Evolutionary conservation across 2,888 invertebrate species (phyloP).

Genomic region (Esperia sulphurella): DNA sequence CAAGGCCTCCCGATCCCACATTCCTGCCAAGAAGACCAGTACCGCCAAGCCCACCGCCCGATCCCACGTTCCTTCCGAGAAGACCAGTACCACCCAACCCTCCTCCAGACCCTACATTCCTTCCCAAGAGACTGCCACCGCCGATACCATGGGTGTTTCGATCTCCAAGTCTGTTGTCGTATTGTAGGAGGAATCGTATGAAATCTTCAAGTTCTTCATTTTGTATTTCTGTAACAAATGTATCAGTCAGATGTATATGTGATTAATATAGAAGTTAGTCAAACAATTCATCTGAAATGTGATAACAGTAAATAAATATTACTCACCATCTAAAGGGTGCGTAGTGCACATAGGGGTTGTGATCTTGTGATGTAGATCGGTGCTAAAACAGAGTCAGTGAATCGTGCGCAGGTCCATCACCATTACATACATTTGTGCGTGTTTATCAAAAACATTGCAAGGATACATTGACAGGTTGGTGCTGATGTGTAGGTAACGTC

Average conservation of each 20-base stretch:
- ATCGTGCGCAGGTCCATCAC: constrained; percentile 21
- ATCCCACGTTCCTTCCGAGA: constrained; percentile 28
- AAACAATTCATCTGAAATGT: not conserved
- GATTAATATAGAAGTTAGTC: not conserved
- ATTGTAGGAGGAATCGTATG: constrained; percentile 47
- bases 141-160: constrained; percentile 21
- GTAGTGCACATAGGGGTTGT: constrained; percentile 17
- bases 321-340: constrained; percentile 22
- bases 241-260: not conserved
- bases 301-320: constrained; percentile 6
- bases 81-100: constrained; percentile 8
- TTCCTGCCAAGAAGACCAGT: constrained; percentile 16
- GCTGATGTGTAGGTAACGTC: no score
- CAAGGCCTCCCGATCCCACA: constrained; percentile 26
- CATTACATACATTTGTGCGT: not conserved
- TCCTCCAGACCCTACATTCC: not conserved
- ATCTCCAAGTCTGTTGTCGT: constrained; percentile 38
- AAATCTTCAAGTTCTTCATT: constrained; percentile 54
- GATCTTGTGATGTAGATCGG: not conserved
- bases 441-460: no score
- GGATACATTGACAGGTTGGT: no score
- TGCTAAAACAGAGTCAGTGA: constrained; percentile 21
- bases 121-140: constrained; percentile 3
- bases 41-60: constrained; percentile 18
- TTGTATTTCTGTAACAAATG: constrained; percentile 57